Base-by-base conservation (phyloP, 2,797 vertebrate species). In the Smutsia temminckii region DNA sequence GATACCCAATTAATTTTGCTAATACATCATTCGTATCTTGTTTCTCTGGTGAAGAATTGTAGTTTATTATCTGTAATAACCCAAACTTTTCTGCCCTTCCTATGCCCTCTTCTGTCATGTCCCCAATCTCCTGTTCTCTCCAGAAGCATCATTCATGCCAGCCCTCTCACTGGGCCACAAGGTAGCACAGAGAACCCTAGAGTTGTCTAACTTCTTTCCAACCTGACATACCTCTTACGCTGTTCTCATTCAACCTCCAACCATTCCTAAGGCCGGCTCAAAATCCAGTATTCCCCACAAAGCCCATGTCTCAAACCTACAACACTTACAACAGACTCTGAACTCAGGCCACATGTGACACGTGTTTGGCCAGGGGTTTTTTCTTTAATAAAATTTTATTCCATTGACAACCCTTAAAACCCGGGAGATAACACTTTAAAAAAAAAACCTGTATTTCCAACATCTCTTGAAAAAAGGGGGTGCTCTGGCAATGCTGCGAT, bases 271-370 rank as follows among this genome's bases (percentile, higher is more conserved):
- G 79, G 42, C 8, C 49, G 77, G 23, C 21, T 85, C 85, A 95
- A 87, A 86, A 85, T 63, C 61, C 79, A 17, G 29, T 12, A 69
- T 57, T 96, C 25, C 78, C 51, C 61, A 61, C 42, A 92, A 93
- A 90, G 25, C 4, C 59, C 53, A 74, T 25, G 71, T 57, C 68
- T 63, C 46, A 80, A 90, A 17, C 40, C 16, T 46, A 59, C 8
- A 69, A 66, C 14, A 89, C 6, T 57, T 83, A 57, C 61, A 71
- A 59, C 17, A 57, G 27, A 91, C 69, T 72, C 21, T 63, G 88
- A 93, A 94, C 34, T 64, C 0, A 80, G 25, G 1, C 9, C 55
- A 86, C 29, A 49, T 3, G 6, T 83, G 40, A 92, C 55, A 69
- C 51, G 5, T 77, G 34, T 81, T 37, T 71, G 27, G n/a, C 40